These are phyloP conservation scores for Smittia sp. DNA, from an alignment of 2,888 invertebrate genomes.

Conservation along the genomic window DNA sequence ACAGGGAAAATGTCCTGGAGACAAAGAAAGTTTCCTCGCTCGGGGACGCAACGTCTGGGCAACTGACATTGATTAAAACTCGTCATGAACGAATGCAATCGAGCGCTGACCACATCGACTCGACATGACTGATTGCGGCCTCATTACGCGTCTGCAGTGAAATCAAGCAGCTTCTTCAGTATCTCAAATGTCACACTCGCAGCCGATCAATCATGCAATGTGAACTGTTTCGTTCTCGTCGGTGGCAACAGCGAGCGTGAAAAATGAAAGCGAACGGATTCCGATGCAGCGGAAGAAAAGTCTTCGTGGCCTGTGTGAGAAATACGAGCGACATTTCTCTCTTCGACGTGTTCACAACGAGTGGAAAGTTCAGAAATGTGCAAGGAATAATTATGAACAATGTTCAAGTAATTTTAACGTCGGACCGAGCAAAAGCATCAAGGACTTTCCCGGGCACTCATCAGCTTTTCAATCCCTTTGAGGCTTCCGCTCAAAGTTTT, in stretches of 20 bases:
- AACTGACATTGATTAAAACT: conserved; percentile 34
- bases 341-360: background rate
- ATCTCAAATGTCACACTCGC: conserved; percentile 33
- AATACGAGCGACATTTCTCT: background rate
- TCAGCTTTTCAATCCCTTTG: conserved; percentile 11
- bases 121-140: conserved; percentile 9
- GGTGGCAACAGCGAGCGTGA: too few relatives aligned
- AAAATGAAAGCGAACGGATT: too few relatives aligned
- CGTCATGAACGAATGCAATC: background rate
- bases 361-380: background rate
- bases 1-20: too few relatives aligned
- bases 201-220: too few relatives aligned
- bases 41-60: background rate
- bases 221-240: too few relatives aligned
- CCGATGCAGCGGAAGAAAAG: background rate
- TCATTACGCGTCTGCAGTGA: conserved; percentile 26
- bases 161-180: background rate
- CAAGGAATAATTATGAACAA: conserved; percentile 3
- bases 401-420: conserved; percentile 2
- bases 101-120: too few relatives aligned
- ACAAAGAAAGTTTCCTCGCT: too few relatives aligned
- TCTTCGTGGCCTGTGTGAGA: conserved; percentile 3
- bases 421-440: background rate
- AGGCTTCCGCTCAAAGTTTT: background rate
- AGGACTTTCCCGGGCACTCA: background rate